Conservation (phyloP, 1,140 invertebrate species). For the Procambarus clarkii region DNA sequence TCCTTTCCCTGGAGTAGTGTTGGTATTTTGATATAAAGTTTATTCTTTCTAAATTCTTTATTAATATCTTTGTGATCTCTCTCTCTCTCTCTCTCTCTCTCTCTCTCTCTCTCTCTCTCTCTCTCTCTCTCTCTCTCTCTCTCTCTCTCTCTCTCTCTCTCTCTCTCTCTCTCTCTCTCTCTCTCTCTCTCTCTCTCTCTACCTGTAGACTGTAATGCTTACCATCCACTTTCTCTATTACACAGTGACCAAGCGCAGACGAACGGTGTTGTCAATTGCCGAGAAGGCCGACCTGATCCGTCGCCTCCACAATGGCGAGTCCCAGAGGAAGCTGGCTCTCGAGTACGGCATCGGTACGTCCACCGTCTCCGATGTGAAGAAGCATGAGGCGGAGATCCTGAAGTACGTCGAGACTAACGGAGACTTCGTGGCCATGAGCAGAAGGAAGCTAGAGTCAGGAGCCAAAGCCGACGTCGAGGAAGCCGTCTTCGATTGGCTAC, state of each 20-base stretch:
- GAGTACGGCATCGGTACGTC: slow-evolving; percentile 61
- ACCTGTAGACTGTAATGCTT: too few species aligned
- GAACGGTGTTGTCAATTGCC: slow-evolving; percentile 49
- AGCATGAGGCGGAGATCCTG: slow-evolving; percentile 49
- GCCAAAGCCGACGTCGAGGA: slow-evolving; percentile 58
- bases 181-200: too few species aligned
- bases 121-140: not conserved
- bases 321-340: slow-evolving; percentile 41
- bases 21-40: too few species aligned
- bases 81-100: too few species aligned
- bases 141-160: not conserved
- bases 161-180: not conserved
- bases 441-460: slow-evolving; percentile 44
- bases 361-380: slow-evolving; percentile 57
- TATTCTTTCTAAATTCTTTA: too few species aligned
- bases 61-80: too few species aligned
- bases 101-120: too few species aligned
- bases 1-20: too few species aligned
- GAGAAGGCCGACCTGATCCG: slow-evolving; percentile 56
- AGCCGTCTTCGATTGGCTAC: slow-evolving; percentile 37
- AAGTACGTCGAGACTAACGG: slow-evolving; percentile 43
- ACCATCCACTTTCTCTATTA: not conserved
- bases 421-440: slow-evolving; percentile 49
- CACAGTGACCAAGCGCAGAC: slow-evolving; percentile 17
- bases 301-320: slow-evolving; percentile 45